phyloP scores from a whole-genome alignment of 2,888 invertebrate species.

The Caenorhabditis sinica region DNA sequence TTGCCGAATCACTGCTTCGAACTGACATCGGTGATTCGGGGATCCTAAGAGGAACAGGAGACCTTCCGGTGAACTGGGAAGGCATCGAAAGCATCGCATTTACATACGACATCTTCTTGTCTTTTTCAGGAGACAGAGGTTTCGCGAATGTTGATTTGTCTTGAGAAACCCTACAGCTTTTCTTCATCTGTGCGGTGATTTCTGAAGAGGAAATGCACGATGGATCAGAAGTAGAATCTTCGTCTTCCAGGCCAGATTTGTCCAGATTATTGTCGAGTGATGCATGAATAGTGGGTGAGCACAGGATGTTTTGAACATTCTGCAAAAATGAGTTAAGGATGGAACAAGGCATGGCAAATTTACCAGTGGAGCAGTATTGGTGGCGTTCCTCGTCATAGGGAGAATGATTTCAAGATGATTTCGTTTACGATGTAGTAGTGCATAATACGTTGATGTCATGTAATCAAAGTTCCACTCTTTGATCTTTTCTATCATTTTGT shows the following conservation, averaged over 20 bases:
- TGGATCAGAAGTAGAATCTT: conserved; percentile 35
- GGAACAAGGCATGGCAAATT: not conserved
- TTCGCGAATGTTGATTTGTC: conserved; percentile 58
- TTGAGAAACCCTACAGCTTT: conserved; percentile 23
- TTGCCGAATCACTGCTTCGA: conserved; percentile 40
- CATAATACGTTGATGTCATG: conserved; percentile 89
- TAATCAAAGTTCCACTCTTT: conserved; percentile 88
- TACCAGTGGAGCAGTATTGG: conserved; percentile 48
- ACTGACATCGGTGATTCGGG: conserved; percentile 43
- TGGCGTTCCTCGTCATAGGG: conserved; percentile 61
- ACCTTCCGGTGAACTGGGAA: conserved; percentile 70
- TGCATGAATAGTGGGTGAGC: conserved; percentile 83
- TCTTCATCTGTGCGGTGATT: conserved; percentile 28
- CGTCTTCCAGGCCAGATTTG: conserved; percentile 73
- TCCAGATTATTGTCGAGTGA: conserved; percentile 85
- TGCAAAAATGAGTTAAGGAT: conserved; percentile 15
- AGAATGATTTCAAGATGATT: conserved; percentile 86
- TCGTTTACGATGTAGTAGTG: conserved; percentile 87
- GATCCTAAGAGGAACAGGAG: conserved; percentile 56
- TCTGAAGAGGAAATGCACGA: conserved; percentile 42
- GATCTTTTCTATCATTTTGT: conserved; percentile 77
- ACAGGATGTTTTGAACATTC: conserved; percentile 69
- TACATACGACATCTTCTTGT: conserved; percentile 73
- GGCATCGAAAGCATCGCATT: conserved; percentile 76
- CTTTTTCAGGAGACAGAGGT: conserved; percentile 68